Evolutionary conservation across 2,113 vertebrate species (phyloP).

Genomic region (Austrofundulus limnaeus): DNA sequence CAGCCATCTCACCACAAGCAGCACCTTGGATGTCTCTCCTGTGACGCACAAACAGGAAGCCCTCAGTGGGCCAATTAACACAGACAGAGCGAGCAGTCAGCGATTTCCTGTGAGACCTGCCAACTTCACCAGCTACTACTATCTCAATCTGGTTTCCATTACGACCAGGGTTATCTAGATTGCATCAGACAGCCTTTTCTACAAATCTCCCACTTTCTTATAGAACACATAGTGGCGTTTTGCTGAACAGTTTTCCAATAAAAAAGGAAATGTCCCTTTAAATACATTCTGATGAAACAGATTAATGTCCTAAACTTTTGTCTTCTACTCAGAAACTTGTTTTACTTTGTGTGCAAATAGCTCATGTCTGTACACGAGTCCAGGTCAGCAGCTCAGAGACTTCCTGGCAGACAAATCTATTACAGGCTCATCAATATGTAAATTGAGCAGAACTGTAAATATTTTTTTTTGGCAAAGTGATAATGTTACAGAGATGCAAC

Average conservation of each 20-base stretch:
- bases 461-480: constrained; percentile 41
- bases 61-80: constrained; percentile 82
- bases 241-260: constrained; percentile 49
- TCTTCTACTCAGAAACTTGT: constrained; percentile 2
- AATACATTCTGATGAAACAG: constrained; percentile 35
- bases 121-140: constrained; percentile 74
- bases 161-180: constrained; percentile 76
- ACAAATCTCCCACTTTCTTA: constrained; percentile 59
- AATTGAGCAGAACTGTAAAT: constrained; percentile 54
- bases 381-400: constrained; percentile 7
- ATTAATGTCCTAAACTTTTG: neutral
- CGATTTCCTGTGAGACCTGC: constrained; percentile 80
- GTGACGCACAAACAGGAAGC: constrained; percentile 74
- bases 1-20: constrained; percentile 39
- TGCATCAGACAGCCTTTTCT: constrained; percentile 80
- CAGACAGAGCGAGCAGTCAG: constrained; percentile 75
- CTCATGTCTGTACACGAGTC: constrained; percentile 12
- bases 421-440: constrained; percentile 34
- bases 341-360: constrained; percentile 21
- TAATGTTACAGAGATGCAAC: constrained; percentile 61
- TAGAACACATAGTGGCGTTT: constrained; percentile 36
- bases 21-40: constrained; percentile 70
- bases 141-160: constrained; percentile 77
- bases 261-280: constrained; percentile 25
- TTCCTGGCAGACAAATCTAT: constrained; percentile 30